Conservation (phyloP, 2,888 invertebrate genomes). For the Ochropleura leucogaster region DNA sequence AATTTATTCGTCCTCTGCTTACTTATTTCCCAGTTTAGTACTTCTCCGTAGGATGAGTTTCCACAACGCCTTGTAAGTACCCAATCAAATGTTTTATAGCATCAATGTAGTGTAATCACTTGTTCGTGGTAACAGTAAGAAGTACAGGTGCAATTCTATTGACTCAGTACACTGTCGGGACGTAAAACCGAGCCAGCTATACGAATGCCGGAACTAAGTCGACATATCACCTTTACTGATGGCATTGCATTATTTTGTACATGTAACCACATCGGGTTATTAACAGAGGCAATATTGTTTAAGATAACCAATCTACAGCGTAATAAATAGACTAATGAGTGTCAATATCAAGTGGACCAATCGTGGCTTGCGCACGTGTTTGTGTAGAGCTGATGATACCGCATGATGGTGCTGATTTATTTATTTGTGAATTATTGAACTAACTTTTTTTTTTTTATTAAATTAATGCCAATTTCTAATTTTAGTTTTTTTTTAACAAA, state of each 20-base stretch:
- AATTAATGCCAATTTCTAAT: not conserved
- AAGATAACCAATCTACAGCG: conserved; percentile 86
- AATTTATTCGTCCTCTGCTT: too few relatives aligned
- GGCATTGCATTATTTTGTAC: conserved; percentile 74
- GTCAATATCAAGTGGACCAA: conserved; percentile 84
- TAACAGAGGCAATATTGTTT: conserved; percentile 83
- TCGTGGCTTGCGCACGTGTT: conserved; percentile 69
- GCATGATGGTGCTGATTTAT: not conserved
- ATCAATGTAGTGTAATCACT: conserved; percentile 35
- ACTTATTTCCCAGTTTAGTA: not conserved
- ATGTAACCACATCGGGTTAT: conserved; percentile 73
- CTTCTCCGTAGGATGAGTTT: not conserved
- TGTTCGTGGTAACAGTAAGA: conserved; percentile 24
- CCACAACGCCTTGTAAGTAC: conserved; percentile 2
- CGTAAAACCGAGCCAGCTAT: conserved; percentile 41
- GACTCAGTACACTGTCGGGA: conserved; percentile 35
- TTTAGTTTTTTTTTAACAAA: not conserved
- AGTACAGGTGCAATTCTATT: conserved; percentile 50
- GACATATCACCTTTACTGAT: conserved; percentile 72
- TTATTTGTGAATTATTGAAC: not conserved
- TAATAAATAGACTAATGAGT: conserved; percentile 88
- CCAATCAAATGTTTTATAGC: conserved; percentile 21
- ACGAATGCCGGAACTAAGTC: conserved; percentile 61
- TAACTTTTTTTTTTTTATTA: too few relatives aligned
- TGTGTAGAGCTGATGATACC: conserved; percentile 75